phyloP scores from a whole-genome alignment of 2,888 invertebrate genomes.

The Callinectes sapidus region DNA sequence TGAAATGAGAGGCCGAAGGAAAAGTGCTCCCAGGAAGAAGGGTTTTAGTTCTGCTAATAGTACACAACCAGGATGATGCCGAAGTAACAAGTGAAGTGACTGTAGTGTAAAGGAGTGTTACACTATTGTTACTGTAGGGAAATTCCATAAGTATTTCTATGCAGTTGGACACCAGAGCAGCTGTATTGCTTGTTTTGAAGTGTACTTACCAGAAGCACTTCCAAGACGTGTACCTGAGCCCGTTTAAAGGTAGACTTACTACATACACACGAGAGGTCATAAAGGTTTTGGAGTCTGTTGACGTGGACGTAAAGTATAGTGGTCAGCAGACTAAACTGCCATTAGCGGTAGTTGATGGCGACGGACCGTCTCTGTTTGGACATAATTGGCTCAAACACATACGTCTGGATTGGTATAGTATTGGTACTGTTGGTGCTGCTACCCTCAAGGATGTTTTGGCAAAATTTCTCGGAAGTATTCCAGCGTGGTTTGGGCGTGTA shows the following conservation, averaged over 20 bases:
- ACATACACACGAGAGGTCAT: neutral
- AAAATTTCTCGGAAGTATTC: constrained; percentile 19
- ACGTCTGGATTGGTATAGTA: no score
- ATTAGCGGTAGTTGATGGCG: neutral
- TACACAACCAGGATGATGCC: no score
- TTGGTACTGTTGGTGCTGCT: neutral
- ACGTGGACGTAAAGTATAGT: neutral
- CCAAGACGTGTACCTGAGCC: neutral
- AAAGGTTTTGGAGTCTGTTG: no score
- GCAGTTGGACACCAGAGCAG: neutral
- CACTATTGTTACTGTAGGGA: neutral
- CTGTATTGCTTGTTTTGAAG: neutral
- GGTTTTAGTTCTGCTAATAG: no score
- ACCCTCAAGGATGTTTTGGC: no score
- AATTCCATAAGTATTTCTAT: neutral
- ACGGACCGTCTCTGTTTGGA: neutral
- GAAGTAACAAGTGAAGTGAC: no score
- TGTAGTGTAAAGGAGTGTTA: no score
- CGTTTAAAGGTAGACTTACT: neutral
- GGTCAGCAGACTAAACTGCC: neutral
- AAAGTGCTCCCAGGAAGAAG: no score
- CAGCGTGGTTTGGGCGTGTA: neutral
- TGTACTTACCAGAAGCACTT: neutral
- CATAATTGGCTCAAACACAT: neutral
- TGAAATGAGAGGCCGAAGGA: no score